Percentiles rank a stretch among this genome's conserved stretches.
These are phyloP conservation scores for Cataglyphis altisquamis DNA, from an alignment of 2,888 invertebrate genomes.

Conservation along the genomic window DNA sequence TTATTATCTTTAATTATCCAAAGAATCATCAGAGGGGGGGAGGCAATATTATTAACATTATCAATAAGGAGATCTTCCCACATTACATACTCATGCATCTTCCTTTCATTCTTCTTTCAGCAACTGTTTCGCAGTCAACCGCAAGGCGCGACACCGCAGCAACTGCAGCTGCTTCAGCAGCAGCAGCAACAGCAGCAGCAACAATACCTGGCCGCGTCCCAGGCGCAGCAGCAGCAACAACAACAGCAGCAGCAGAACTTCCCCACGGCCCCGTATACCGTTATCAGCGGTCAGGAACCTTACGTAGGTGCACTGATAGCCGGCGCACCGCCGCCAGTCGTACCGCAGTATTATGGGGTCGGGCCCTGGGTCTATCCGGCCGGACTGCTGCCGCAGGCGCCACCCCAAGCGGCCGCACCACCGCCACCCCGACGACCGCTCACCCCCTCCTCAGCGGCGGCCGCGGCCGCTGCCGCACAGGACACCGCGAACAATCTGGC, in stretches of 20 bases:
- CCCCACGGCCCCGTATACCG: slow-evolving; percentile 94
- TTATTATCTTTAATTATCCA: not conserved
- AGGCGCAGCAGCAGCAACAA: slow-evolving; percentile 92
- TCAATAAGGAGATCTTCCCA: not conserved
- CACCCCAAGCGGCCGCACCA: slow-evolving; percentile 88
- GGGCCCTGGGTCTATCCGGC: slow-evolving; percentile 98
- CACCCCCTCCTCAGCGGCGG: slow-evolving; percentile 91
- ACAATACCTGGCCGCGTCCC: slow-evolving; percentile 89
- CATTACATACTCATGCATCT: not conserved
- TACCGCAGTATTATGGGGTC: slow-evolving; percentile 97
- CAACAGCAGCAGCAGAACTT: slow-evolving; percentile 94
- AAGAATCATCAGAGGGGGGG: not conserved
- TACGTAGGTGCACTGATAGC: slow-evolving; percentile 94
- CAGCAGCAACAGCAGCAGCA: slow-evolving; percentile 90
- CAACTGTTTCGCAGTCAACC: slow-evolving; percentile 96
- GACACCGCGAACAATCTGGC: slow-evolving; percentile 86
- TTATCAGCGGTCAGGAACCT: slow-evolving; percentile 94
- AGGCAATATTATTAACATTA: not conserved
- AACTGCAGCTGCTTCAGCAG: slow-evolving; percentile 89
- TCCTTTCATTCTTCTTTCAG: slow-evolving; percentile 87
- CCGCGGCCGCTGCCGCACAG: slow-evolving; percentile 89
- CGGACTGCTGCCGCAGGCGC: slow-evolving; percentile 90
- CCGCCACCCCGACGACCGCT: slow-evolving; percentile 90
- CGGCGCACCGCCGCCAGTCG: slow-evolving; percentile 88
- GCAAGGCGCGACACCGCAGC: slow-evolving; percentile 88